Conservation (phyloP, 2,113 vertebrate species). For the Microcebus griseorufus region DNA sequence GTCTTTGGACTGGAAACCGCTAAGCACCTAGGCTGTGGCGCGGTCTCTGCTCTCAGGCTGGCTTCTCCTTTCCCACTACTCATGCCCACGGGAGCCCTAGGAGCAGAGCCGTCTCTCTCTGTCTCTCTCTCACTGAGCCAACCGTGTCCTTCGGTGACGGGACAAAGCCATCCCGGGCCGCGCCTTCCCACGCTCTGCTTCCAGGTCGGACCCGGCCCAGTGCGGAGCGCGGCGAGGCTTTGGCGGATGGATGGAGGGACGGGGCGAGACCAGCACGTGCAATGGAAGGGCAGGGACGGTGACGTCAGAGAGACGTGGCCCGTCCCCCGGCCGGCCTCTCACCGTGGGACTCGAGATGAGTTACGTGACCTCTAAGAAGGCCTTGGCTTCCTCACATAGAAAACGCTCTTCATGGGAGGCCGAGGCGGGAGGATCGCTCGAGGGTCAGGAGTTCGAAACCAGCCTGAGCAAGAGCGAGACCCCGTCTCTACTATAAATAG, state of each 20-base stretch:
- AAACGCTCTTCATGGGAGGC: too few relatives aligned
- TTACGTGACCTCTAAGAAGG: not conserved
- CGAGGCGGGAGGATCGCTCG: too few relatives aligned
- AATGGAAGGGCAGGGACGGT: not conserved
- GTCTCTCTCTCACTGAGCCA: not conserved
- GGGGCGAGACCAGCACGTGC: not conserved
- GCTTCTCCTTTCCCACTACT: not conserved
- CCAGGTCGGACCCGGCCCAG: not conserved
- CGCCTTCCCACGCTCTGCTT: too few relatives aligned
- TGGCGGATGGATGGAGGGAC: not conserved
- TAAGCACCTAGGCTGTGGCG: too few relatives aligned
- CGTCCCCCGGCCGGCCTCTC: not conserved
- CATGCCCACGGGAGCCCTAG: not conserved
- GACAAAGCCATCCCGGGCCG: not conserved
- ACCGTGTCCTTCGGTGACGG: not conserved
- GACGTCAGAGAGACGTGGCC: not conserved
- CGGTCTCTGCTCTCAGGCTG: not conserved
- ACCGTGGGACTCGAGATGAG: not conserved
- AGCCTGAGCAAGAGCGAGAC: too few relatives aligned
- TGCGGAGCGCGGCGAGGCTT: not conserved
- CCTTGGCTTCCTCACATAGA: not conserved
- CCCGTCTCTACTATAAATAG: too few relatives aligned
- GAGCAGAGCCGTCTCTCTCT: not conserved
- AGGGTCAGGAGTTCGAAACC: too few relatives aligned
- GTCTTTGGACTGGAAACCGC: not conserved